Evolutionary conservation across 2,888 invertebrate species (phyloP).

Genomic region (Caenorhabditis uteleia): DNA sequence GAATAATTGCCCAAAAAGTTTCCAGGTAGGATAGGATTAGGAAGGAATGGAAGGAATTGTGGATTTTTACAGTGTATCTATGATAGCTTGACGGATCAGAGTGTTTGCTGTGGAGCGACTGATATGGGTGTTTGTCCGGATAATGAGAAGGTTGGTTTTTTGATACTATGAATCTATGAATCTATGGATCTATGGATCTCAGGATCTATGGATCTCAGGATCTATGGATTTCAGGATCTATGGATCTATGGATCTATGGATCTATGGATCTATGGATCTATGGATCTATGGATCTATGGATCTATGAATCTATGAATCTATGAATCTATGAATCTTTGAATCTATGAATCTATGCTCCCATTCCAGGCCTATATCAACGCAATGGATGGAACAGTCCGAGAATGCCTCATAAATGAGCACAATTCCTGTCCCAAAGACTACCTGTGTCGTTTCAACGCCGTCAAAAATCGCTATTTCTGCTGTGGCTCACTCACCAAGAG

Average conservation of each 20-base stretch:
- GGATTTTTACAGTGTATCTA: conserved; percentile 39
- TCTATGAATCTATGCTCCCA: not conserved
- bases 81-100: conserved; percentile 50
- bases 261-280: too few relatives aligned
- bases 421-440: conserved; percentile 57
- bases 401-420: conserved; percentile 59
- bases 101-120: conserved; percentile 63
- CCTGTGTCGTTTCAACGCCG: conserved; percentile 57
- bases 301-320: too few relatives aligned
- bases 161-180: not conserved
- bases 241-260: too few relatives aligned
- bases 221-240: too few relatives aligned
- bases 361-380: conserved; percentile 60
- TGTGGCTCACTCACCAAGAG: conserved; percentile 51
- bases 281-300: too few relatives aligned
- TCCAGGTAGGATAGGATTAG: conserved; percentile 26
- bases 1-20: conserved; percentile 60
- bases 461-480: conserved; percentile 58
- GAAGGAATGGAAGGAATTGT: not conserved
- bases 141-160: conserved; percentile 48
- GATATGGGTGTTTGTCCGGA: conserved; percentile 61
- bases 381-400: conserved; percentile 53
- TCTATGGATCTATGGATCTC: not conserved
- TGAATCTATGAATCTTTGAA: not conserved
- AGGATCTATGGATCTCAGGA: too few relatives aligned